Evolutionary conservation across 1,140 invertebrate species (phyloP), one percentile per base, ranked within the genome.

Genomic region (Microvelia longipes): DNA sequence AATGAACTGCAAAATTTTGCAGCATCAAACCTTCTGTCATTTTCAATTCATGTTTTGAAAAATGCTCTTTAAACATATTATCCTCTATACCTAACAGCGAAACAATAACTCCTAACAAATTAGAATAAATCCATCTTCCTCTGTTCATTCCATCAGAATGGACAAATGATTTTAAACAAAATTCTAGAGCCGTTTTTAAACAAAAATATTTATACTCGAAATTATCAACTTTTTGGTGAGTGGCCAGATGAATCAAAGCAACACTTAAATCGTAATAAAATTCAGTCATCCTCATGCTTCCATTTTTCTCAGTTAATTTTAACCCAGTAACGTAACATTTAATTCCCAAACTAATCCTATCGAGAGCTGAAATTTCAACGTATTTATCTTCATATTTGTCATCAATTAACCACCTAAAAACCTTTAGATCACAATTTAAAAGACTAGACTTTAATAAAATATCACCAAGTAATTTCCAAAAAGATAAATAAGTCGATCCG

Each of bases 391-490:
- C 62, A 11, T 11, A 11, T 11, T 60, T 19, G 5, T 26, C 62
- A 25, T 26, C 5, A 64, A 64, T 25, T 25, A 64, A 64, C 62
- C 62, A 64, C 24, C 2, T 25, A 64, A 26, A 26, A 2, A 64
- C 25, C 5, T 64, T 15, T 14, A 64, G 2, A 11, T 64, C 62
- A 64, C 5, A 64, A 64, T 2, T 2, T 24, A 64, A 24, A 14
- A 5, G 25, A 64, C 15, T 24, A 64, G 62, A 64, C 62, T 13
- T 11, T 25, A 64, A 64, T 15, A 64, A 26, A 2, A 64, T 25
- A 26, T 64, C 62, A 14, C 62, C 62, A 64, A 64, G 62, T 5
- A 64, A 24, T 64, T 64, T 64, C 62, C 62, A 64, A 24, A 64
- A 64, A 24, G 2, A 14, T 13, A 64, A 13, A 25, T 64, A 64